A percentile compares a stretch with the other conserved stretches of the same genome.
Conservation (phyloP, 2,113 vertebrate species). For the Prochilodus magdalenae region DNA sequence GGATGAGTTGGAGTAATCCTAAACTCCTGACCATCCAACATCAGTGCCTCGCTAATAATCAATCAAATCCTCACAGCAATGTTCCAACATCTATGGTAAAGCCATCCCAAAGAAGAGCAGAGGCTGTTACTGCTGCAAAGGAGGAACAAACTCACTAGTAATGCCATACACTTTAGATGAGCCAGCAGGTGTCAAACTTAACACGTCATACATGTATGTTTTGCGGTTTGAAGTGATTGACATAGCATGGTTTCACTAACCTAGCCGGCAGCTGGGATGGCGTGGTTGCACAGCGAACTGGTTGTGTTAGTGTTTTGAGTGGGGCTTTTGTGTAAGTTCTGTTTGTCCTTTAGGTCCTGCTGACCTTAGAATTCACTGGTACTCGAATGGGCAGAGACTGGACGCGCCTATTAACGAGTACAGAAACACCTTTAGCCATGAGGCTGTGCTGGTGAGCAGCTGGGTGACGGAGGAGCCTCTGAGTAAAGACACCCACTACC, state of each 20-base stretch:
- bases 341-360: conserved; percentile 80
- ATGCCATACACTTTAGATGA: too few relatives aligned
- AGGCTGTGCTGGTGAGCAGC: conserved; percentile 82
- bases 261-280: background rate
- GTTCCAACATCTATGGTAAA: too few relatives aligned
- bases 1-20: too few relatives aligned
- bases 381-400: conserved; percentile 80
- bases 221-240: background rate
- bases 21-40: too few relatives aligned
- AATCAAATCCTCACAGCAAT: too few relatives aligned
- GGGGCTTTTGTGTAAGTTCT: conserved; percentile 9
- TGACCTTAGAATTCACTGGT: conserved; percentile 85
- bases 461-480: conserved; percentile 84
- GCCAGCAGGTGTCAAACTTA: too few relatives aligned
- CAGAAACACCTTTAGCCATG: conserved; percentile 71
- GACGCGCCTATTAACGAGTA: conserved; percentile 74
- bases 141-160: too few relatives aligned
- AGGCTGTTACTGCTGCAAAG: too few relatives aligned
- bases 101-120: too few relatives aligned
- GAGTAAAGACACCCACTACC: conserved; percentile 79
- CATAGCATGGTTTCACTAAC: conserved; percentile 17
- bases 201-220: too few relatives aligned
- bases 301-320: background rate
- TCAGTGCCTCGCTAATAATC: too few relatives aligned
- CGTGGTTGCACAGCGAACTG: background rate